Evolutionary conservation across 2,888 invertebrate genomes (phyloP).

Genomic region (Aspidiotus destructor): DNA sequence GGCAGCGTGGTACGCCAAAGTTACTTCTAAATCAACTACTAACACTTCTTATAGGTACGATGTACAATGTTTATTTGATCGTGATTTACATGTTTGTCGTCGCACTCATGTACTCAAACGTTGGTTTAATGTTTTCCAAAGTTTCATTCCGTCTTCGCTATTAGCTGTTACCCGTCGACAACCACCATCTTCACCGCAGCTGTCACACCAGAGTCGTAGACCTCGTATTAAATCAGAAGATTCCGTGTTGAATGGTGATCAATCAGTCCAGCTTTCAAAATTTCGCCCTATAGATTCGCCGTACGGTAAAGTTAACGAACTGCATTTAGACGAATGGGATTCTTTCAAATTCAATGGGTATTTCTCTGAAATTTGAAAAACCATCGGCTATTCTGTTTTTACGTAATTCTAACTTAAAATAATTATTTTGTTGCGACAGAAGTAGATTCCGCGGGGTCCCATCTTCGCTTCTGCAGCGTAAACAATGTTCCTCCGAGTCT

Average conservation of each 20-base stretch:
- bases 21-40: conserved; percentile 14
- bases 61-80: not conserved
- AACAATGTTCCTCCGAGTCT: conserved; percentile 13
- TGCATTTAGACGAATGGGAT: conserved; percentile 36
- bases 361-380: not conserved
- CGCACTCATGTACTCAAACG: not conserved
- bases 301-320: conserved; percentile 13
- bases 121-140: conserved; percentile 17
- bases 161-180: conserved; percentile 40
- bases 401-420: not conserved
- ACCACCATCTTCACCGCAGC: conserved; percentile 35
- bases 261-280: conserved; percentile 13
- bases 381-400: not conserved
- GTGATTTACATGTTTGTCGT: not conserved
- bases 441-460: conserved; percentile 5
- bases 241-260: conserved; percentile 25
- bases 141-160: conserved; percentile 38
- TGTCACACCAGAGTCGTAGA: conserved; percentile 36
- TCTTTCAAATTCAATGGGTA: conserved; percentile 37
- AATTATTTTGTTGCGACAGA: not conserved
- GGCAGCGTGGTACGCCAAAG: conserved; percentile 67
- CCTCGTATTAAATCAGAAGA: conserved; percentile 33
- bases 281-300: conserved; percentile 22
- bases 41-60: conserved; percentile 19
- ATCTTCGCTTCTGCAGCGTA: conserved; percentile 42